Evolutionary conservation across 2,888 invertebrate species (phyloP).

Genomic region (Ctenicera cuprea): DNA sequence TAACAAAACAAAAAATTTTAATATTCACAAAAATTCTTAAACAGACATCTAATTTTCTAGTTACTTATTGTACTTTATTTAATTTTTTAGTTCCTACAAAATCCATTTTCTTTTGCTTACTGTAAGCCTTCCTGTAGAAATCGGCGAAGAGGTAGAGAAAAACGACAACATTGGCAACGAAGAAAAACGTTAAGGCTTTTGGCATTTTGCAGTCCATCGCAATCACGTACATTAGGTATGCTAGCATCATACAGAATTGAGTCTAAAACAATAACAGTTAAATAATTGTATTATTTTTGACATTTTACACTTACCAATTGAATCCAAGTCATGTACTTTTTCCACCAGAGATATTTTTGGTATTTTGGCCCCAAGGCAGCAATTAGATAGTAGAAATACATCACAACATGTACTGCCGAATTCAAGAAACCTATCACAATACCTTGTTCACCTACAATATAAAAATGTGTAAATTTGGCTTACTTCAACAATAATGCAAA

Average conservation of each 20-base stretch:
- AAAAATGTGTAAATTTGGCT: too few species aligned
- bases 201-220: conserved; percentile 83
- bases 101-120: conserved; percentile 53
- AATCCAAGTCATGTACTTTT: conserved; percentile 90
- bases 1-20: too few species aligned
- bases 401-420: conserved; percentile 91
- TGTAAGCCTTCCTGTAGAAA: conserved; percentile 77
- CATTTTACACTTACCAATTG: conserved; percentile 80
- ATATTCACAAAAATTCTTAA: too few species aligned
- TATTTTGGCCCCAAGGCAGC: conserved; percentile 91
- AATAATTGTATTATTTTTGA: background rate
- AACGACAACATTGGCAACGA: conserved; percentile 80
- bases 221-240: conserved; percentile 81
- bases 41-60: background rate
- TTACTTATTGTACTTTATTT: conserved; percentile 14
- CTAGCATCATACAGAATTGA: conserved; percentile 85
- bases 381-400: conserved; percentile 94
- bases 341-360: conserved; percentile 96
- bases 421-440: conserved; percentile 92
- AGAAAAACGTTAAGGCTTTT: conserved; percentile 80
- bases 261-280: conserved; percentile 72
- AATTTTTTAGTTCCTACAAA: background rate
- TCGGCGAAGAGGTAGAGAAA: conserved; percentile 87
- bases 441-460: conserved; percentile 85
- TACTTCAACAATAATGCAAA: too few species aligned